Conservation (phyloP, 2,113 vertebrate species). For the Hippoglossus stenolepis region DNA sequence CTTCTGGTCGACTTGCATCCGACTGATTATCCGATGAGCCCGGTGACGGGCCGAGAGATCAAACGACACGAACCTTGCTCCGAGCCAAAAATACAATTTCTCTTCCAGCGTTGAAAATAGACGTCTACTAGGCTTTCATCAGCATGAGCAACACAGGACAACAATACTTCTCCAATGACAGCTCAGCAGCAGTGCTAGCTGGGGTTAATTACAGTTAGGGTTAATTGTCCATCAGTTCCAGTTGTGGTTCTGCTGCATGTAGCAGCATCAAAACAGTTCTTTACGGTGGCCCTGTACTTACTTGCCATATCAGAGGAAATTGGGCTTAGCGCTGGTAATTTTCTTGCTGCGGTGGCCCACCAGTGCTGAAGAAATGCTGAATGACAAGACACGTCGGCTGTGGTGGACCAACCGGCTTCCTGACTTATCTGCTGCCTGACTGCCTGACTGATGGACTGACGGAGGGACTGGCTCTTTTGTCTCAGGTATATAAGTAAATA, state of each 20-base stretch:
- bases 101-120: constrained; percentile 22
- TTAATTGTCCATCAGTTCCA: constrained; percentile 65
- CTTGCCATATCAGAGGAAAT: constrained; percentile 62
- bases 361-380: constrained; percentile 58
- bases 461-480: constrained; percentile 6
- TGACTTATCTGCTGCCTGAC: constrained; percentile 16
- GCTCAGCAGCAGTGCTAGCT: constrained; percentile 34
- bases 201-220: constrained; percentile 61
- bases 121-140: constrained; percentile 13
- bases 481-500: background rate
- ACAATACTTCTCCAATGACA: constrained; percentile 41
- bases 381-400: constrained; percentile 60
- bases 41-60: constrained; percentile 39
- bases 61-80: constrained; percentile 33
- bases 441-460: constrained; percentile 39
- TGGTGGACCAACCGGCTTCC: constrained; percentile 37
- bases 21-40: constrained; percentile 36
- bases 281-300: constrained; percentile 63
- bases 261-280: constrained; percentile 68
- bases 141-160: constrained; percentile 31
- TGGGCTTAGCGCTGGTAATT: constrained; percentile 64
- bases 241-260: constrained; percentile 66
- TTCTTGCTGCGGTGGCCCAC: constrained; percentile 62
- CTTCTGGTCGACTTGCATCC: constrained; percentile 1
- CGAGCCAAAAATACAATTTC: constrained; percentile 12